A percentile compares a stretch with the other conserved stretches of the same genome.
Conservation (phyloP, 1,140 invertebrate species). For the Gonatopus flavifemur region DNA sequence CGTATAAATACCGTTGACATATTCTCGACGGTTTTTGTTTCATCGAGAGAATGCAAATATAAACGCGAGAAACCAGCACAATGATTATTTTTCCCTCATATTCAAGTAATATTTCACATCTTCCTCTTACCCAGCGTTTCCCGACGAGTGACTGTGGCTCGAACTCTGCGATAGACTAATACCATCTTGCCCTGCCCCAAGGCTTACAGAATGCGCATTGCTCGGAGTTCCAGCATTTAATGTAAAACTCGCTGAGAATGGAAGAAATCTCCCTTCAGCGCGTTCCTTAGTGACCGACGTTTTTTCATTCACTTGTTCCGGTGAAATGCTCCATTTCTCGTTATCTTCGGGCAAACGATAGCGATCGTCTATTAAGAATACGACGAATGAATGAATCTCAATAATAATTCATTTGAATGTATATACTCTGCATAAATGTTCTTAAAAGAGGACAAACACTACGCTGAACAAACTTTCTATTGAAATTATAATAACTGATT, state of each 20-base stretch:
- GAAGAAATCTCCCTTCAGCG: conserved; percentile 39
- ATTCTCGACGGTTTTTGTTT: conserved; percentile 7
- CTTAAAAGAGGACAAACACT: background rate
- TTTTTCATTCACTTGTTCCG: conserved; percentile 22
- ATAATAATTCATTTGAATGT: background rate
- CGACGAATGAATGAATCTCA: background rate
- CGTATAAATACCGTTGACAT: background rate
- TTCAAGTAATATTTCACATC: background rate
- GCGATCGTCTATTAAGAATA: conserved; percentile 30
- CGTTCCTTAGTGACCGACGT: conserved; percentile 8
- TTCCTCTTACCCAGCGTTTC: conserved; percentile 27
- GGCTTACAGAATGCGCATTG: conserved; percentile 44
- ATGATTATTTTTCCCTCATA: conserved; percentile 9
- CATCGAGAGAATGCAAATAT: conserved; percentile 12
- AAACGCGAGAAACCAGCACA: conserved; percentile 13
- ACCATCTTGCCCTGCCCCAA: conserved; percentile 37
- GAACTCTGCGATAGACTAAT: conserved; percentile 47
- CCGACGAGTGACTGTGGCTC: conserved; percentile 24
- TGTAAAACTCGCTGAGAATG: conserved; percentile 44
- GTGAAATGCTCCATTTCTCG: conserved; percentile 38
- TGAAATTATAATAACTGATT: background rate
- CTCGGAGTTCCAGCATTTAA: conserved; percentile 31
- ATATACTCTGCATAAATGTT: background rate
- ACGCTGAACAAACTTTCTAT: background rate
- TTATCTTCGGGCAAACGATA: conserved; percentile 20